Percentiles rank a stretch among this genome's conserved stretches.
Evolutionary conservation across 2,797 vertebrate species (phyloP).

Genomic region (Martes flavigula): DNA sequence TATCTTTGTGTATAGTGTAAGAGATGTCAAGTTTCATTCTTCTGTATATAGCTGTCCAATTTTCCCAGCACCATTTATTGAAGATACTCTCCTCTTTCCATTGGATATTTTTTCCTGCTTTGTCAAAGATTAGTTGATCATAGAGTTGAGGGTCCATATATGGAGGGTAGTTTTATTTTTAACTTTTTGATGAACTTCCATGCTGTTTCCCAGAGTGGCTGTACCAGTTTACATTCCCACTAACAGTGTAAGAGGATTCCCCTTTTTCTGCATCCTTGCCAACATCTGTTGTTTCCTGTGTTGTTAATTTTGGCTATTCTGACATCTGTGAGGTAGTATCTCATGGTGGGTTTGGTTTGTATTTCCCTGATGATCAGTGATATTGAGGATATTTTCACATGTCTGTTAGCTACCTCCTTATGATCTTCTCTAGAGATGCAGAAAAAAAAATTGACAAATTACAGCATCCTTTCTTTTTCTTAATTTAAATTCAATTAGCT

Average conservation of each 20-base stretch:
- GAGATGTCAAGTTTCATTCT: no score
- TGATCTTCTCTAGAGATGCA: neutral
- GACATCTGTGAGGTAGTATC: neutral
- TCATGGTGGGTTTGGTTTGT: neutral
- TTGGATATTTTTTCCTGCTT: no score
- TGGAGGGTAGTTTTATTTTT: neutral
- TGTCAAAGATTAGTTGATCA: no score
- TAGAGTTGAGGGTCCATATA: no score
- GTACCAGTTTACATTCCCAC: neutral
- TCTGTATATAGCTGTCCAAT: no score
- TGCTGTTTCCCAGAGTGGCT: neutral
- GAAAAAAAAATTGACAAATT: neutral
- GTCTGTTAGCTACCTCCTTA: neutral
- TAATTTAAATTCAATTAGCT: neutral
- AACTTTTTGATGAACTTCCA: neutral
- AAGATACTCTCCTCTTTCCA: no score
- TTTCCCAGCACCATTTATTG: no score
- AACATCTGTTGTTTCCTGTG: neutral
- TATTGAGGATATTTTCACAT: neutral
- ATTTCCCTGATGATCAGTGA: neutral
- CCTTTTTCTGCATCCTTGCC: neutral
- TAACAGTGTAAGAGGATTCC: neutral
- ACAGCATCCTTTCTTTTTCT: neutral
- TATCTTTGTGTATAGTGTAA: no score
- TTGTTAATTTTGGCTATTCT: neutral